Evolutionary conservation across 64 coral and sea anemone genomes (phyloP), one percentile per base, ranked within the genome.

Genomic region (Trachythela sp.): DNA sequence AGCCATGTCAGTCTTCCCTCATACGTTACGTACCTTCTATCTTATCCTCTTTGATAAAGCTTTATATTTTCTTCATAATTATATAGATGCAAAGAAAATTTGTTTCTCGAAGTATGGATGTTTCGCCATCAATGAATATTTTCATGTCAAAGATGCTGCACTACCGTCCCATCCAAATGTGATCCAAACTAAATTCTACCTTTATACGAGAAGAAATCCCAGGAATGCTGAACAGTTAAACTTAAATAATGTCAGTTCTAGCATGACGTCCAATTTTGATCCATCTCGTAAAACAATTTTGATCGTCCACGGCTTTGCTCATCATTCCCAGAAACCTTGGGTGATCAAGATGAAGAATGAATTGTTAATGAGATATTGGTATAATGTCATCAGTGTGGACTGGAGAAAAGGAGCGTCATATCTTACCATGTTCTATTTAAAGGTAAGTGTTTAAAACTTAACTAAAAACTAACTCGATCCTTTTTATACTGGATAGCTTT

Each of bases 331-430:
- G 37, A 80, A 80, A 39, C 33, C 75, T 9, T 80, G 75, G 75
- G 75, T 80, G 32, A 35, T 35, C 1, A 80, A 17, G 37, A 80
- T 80, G 37, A 80, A 80, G 31, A 35, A 39, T 80, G 75, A 80
- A 80, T 39, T 80, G 75, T 22, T 80, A 37, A 80, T 11, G 38
- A 35, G 34, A 30, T 38, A 9, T 38, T 8, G 8, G 32, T 80
- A 15, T 30, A 80, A 80, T 39, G 75, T 80, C 37, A 80, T 80
- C 37, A 36, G 20, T 80, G 75, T 80, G 8, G 75, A 80, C 33
- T 80, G 75, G 75, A 35, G 38, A 37, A 80, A 80, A 80, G 75
- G 75, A 80, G 75, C 75, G 37, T 80, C 75, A 10, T 80, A 64
- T 64, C 56, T 80, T 36, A 39, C 75, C 18, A 37, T 80, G 75